Evolutionary conservation across 2,113 vertebrate species (phyloP), one percentile per base, ranked within the genome.

Genomic region (Isurus oxyrinchus): DNA sequence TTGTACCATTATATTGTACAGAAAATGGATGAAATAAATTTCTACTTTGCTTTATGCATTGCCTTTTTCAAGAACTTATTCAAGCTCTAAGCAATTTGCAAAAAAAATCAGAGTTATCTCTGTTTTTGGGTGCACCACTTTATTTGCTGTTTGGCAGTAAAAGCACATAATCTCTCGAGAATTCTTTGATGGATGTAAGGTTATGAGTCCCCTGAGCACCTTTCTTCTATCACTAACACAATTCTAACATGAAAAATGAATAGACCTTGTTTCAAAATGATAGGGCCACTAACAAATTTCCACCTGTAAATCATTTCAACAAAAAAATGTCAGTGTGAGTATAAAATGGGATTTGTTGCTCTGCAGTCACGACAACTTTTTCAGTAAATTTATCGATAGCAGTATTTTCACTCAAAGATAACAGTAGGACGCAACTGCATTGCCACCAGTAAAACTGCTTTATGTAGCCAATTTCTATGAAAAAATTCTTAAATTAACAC

Each of bases 211-310:
- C 16, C 35, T 61, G 31, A 59, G 31, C 27, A 19, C 31, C 53
- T 61, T 93, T 93, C 86, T 88, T 25, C 55, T 61, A 59, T 4
- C 13, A 35, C 25, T 59, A 31, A 91, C 55, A 35, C 88, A 91
- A 84, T 35, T 91, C 88, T 59, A 91, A 61, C 31, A 59, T 91
- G 55, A 91, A 93, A 59, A 93, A 93, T 93, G 55, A 61, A 93
- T 93, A 59, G 55, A 93, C 55, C 31, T 61, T 8, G 14, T 93
- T n/a, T 31, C 59, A n/a, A 93, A 93, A 93, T n/a, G 55, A 93
- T 93, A n/a, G 5, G 14, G 88, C 16, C 16, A 21, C 40, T 49
- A 84, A 84, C 40, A 84, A 44, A 84, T 84, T 44, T 84, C 81
- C 81, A 44, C 81, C 81, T 84, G 40, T 84, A 84, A 84, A 84